Base-by-base conservation (phyloP, 2,888 invertebrate genomes). In the Diplazon laetatorius region DNA sequence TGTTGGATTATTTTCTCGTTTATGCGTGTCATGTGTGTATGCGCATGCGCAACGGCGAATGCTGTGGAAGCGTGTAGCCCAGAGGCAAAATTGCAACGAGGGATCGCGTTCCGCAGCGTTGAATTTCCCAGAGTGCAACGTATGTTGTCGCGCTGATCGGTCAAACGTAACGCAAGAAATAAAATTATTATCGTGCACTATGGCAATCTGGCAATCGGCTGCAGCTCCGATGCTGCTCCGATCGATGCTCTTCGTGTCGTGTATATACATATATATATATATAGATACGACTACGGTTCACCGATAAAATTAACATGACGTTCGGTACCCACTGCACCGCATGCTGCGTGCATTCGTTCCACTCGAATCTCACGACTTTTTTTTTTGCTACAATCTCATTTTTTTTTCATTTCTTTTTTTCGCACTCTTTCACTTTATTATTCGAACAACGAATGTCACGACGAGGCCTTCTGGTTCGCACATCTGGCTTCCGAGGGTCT, bases 101-200 rank as follows among this genome's bases (percentile, higher is more conserved):
- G 63, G 39, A 14, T 65, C 65, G n/a, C n/a, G 57, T 69, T 70
- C 63, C 63, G 46, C 69, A 44, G 59, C 72, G 16, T 55, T 65
- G 74, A 16, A 30, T 44, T 60, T 44, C 35, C 63, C n/a, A n/a
- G n/a, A n/a, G 59, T 30, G 18, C 42, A 52, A 37, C 35, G 63
- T 18, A 60, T 39, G 65, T 71, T 70, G 76, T 70, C 75, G 62
- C 57, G 18, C 50, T 69, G 70, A 77, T 82, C 79, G 76, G 77
- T 84, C 82, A 82, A 84, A 82, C 84, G 82, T 80, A 80, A 84
- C 79, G 82, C 78, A 78, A 70, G 69, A 74, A 80, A 84, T 80
- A 82, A 85, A 83, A 83, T 84, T 77, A 84, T 80, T 82, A 84
- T 82, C 75, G 73, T 81, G 68, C 74, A 66, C 75, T 80, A 72